Base-by-base conservation (phyloP, 2,888 invertebrate genomes). In the Elegia similella region DNA sequence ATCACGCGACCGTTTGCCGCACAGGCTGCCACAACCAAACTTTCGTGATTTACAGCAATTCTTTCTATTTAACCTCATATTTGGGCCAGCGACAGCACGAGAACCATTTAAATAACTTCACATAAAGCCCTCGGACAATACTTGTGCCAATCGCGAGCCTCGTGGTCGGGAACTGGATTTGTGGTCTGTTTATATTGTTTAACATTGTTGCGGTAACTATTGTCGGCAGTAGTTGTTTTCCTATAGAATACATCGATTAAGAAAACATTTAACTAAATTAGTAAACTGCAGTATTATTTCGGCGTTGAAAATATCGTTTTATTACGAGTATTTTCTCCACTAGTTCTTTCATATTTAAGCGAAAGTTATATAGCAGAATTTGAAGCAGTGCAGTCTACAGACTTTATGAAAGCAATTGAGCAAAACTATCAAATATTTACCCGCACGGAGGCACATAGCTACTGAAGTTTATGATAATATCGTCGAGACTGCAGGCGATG, bases 1-100 rank as follows among this genome's bases (percentile, higher is more conserved):
- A 54, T 52, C 68, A 67, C 65, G 68, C 68, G 58, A 65, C 59
- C 59, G 23, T 60, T 62, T 57, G 58, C 62, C 59, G 56, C 55
- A 63, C 58, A 63, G 50, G 60, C 57, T 61, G 59, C 62, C 60
- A 61, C 61, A 63, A 56, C 43, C 58, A 57, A 60, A 56, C 52
- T 63, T 56, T 52, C 64, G 67, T 67, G 68, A 64, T 58, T 58
- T 43, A 59, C 16, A 42, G 48, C 60, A 56, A 55, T 60, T 62
- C 54, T 55, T 34, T 55, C 44, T 55, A 46, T 55, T 52, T 57
- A 56, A 47, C 52, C 42, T 16, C 42, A 54, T 53, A 56, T 61
- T 59, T 52, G 32, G 59, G 48, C 56, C 57, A 55, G 46, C 38
- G 38, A 13, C 54, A 12, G 43, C 54, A 44, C 54, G 54, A 54